These are phyloP conservation scores for Unio delphinus DNA, from an alignment of 2,888 invertebrate genomes.

Conservation along the genomic window DNA sequence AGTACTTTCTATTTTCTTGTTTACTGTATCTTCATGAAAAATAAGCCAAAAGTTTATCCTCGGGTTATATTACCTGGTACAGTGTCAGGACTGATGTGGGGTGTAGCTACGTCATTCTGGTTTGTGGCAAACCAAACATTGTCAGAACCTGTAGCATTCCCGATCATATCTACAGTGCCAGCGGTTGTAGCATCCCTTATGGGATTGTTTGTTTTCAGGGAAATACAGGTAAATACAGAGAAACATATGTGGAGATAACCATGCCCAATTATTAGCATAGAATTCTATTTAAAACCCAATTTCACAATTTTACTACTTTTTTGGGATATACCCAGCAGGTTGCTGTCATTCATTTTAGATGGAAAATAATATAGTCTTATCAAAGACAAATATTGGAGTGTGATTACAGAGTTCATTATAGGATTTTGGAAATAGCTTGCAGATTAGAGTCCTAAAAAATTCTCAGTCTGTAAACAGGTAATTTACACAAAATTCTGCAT, in stretches of 20 bases:
- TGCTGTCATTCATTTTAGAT: too few species aligned
- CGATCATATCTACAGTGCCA: conserved; percentile 73
- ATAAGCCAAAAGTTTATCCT: conserved; percentile 70
- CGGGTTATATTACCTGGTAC: conserved; percentile 71
- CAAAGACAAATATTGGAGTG: too few species aligned
- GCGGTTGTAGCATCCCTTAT: conserved; percentile 71
- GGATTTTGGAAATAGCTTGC: too few species aligned
- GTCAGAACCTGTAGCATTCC: conserved; percentile 73
- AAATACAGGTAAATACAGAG: conserved; percentile 72
- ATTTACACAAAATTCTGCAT: too few species aligned
- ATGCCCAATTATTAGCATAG: too few species aligned
- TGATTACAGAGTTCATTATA: too few species aligned
- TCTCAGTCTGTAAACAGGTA: too few species aligned
- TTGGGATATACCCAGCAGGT: too few species aligned
- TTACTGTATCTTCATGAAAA: conserved; percentile 68
- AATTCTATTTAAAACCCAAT: too few species aligned
- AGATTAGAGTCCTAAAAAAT: too few species aligned
- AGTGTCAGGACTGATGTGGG: conserved; percentile 73
- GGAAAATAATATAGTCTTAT: too few species aligned
- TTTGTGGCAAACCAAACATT: conserved; percentile 73
- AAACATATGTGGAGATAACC: conserved; percentile 1
- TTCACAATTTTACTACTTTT: too few species aligned
- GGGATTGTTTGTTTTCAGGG: conserved; percentile 73
- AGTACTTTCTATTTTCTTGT: conserved; percentile 70
- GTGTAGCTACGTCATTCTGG: conserved; percentile 72